phyloP scores from a whole-genome alignment of 2,888 invertebrate species.

The Epinotia brunnichana region DNA sequence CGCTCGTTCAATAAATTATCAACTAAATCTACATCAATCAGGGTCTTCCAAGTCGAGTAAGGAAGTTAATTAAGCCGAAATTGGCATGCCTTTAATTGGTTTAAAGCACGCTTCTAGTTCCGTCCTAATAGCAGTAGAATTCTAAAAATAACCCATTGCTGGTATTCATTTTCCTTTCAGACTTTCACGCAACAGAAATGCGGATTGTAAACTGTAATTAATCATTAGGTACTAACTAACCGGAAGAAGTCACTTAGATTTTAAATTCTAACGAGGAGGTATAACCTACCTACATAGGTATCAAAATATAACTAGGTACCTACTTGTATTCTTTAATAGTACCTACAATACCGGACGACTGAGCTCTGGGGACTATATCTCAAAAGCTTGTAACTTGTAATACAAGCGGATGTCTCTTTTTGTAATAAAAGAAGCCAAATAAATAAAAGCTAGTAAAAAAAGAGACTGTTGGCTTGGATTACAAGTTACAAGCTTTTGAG shows the following conservation, averaged over 20 bases:
- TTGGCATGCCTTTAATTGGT: slow-evolving; percentile 30
- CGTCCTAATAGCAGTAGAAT: background rate
- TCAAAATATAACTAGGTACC: too few relatives aligned
- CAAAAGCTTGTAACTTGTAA: too few relatives aligned
- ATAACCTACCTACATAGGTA: too few relatives aligned
- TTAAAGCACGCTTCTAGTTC: slow-evolving; percentile 33
- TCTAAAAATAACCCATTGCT: slow-evolving; percentile 16
- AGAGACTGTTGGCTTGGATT: too few relatives aligned
- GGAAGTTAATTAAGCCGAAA: slow-evolving; percentile 22
- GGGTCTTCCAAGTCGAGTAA: slow-evolving; percentile 6
- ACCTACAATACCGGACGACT: too few relatives aligned
- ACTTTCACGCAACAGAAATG: slow-evolving; percentile 11
- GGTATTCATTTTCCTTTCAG: slow-evolving; percentile 1
- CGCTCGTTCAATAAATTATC: too few relatives aligned
- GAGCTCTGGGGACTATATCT: too few relatives aligned
- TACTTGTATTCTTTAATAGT: too few relatives aligned
- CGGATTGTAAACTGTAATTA: background rate
- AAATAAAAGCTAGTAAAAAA: too few relatives aligned
- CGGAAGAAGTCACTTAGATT: background rate
- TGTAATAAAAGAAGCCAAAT: too few relatives aligned
- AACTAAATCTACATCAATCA: background rate
- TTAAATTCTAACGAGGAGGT: background rate
- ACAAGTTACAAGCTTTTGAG: too few relatives aligned
- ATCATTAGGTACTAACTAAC: background rate
- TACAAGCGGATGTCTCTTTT: too few relatives aligned